These are phyloP conservation scores for Morpho helenor DNA, from an alignment of 2,888 invertebrate genomes.

Conservation along the genomic window DNA sequence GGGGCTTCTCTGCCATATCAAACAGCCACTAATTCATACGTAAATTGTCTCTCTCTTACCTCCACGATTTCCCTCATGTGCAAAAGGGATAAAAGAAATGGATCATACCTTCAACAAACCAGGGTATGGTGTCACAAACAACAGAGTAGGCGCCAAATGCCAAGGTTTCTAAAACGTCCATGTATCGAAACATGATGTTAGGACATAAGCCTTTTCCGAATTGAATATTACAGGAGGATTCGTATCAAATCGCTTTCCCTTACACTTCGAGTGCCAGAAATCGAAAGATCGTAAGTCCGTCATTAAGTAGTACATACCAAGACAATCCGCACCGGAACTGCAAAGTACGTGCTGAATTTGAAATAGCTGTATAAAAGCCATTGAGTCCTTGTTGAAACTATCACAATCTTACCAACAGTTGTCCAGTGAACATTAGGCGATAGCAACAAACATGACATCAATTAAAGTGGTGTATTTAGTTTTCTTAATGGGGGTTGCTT, in stretches of 20 bases:
- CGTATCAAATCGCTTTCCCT: constrained; percentile 78
- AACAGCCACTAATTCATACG: constrained; percentile 48
- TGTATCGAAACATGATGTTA: constrained; percentile 34
- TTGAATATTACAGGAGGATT: constrained; percentile 49
- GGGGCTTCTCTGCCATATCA: constrained; percentile 64
- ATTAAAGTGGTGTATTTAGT: constrained; percentile 71
- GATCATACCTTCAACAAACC: constrained; percentile 59
- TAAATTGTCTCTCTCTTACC: constrained; percentile 43
- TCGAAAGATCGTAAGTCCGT: constrained; percentile 60
- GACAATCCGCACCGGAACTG: constrained; percentile 74
- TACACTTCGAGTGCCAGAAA: constrained; percentile 50
- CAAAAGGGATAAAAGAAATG: constrained; percentile 48
- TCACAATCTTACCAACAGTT: constrained; percentile 68
- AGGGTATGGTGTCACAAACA: constrained; percentile 76
- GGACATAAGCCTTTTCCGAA: constrained; percentile 57
- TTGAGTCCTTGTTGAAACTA: constrained; percentile 68
- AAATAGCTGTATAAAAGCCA: constrained; percentile 79
- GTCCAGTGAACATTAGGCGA: constrained; percentile 61
- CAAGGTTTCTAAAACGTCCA: constrained; percentile 49
- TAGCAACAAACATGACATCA: constrained; percentile 55
- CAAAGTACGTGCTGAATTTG: constrained; percentile 69
- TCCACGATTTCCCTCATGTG: constrained; percentile 16
- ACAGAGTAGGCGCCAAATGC: constrained; percentile 66
- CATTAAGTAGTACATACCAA: constrained; percentile 52
- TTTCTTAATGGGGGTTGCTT: constrained; percentile 77